phyloP scores from a whole-genome alignment of 2,113 vertebrate genomes.

The Hirundichthys speculiger region DNA sequence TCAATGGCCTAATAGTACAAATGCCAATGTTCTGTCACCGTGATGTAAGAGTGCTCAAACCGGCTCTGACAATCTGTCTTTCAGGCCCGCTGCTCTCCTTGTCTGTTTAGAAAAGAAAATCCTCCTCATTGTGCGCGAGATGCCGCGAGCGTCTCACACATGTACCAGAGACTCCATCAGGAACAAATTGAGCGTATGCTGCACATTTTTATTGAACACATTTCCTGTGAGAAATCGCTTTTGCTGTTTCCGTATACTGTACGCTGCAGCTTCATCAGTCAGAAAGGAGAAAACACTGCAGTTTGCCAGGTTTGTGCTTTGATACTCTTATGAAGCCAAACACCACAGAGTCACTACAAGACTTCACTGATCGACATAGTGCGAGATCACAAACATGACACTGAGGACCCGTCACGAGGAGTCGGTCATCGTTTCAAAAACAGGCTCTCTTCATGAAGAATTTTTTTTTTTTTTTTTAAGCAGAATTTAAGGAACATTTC shows the following conservation, averaged over 20 bases:
- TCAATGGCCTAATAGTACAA: conserved; percentile 60
- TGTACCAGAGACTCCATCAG: conserved; percentile 42
- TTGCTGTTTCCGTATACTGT: conserved; percentile 31
- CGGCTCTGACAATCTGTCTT: conserved; percentile 54
- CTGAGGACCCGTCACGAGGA: conserved; percentile 30
- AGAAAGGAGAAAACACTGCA: conserved; percentile 41
- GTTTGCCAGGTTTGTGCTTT: conserved; percentile 61
- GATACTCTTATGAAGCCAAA: conserved; percentile 65
- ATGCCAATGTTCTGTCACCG: conserved; percentile 51
- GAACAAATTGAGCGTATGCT: conserved; percentile 55
- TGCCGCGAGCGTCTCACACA: conserved; percentile 41
- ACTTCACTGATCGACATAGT: conserved; percentile 63
- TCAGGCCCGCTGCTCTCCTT: conserved; percentile 23
- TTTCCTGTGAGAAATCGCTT: conserved; percentile 57
- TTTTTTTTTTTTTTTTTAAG: conserved; percentile 6
- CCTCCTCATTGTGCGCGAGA: too few species aligned
- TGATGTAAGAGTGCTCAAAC: conserved; percentile 52
- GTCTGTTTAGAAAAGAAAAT: conserved; percentile 21
- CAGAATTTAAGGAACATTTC: conserved; percentile 28
- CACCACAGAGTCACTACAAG: conserved; percentile 64
- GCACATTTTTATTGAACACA: conserved; percentile 68
- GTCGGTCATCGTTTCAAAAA: too few species aligned
- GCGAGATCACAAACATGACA: conserved; percentile 65
- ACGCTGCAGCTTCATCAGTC: conserved; percentile 45
- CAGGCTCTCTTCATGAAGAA: not conserved